Evolutionary conservation across 2,888 invertebrate species (phyloP).

Genomic region (Noctua comes): DNA sequence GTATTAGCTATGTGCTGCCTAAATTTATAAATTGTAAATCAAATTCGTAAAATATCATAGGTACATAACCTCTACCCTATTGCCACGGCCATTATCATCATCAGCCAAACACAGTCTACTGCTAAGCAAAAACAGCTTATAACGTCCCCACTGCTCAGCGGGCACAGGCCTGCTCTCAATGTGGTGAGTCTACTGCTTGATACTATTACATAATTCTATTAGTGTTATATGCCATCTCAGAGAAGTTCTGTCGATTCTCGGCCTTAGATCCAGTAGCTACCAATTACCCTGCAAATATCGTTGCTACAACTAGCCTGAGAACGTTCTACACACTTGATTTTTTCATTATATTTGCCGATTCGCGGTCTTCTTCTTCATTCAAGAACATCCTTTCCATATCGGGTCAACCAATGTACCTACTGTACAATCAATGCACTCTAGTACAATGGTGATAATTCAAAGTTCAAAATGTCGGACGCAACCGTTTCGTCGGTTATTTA

Average conservation of each 20-base stretch:
- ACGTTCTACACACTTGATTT: neutral
- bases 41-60: neutral
- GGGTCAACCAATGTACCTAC: neutral
- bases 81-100: neutral
- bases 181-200: neutral
- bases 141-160: neutral
- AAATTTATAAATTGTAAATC: neutral
- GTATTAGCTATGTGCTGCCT: conserved; percentile 5
- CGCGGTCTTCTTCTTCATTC: neutral
- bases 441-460: conserved; percentile 55
- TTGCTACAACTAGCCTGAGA: neutral
- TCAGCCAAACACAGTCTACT: neutral
- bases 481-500: conserved; percentile 61
- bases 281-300: neutral
- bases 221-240: neutral
- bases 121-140: neutral
- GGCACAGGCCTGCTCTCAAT: neutral
- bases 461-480: conserved; percentile 43
- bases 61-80: neutral
- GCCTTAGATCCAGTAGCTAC: neutral
- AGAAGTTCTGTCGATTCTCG: neutral
- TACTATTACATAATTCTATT: neutral
- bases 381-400: neutral
- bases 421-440: conserved; percentile 13
- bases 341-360: neutral